Evolutionary conservation across 2,888 invertebrate species (phyloP).

Genomic region (Choreutis nemorana): DNA sequence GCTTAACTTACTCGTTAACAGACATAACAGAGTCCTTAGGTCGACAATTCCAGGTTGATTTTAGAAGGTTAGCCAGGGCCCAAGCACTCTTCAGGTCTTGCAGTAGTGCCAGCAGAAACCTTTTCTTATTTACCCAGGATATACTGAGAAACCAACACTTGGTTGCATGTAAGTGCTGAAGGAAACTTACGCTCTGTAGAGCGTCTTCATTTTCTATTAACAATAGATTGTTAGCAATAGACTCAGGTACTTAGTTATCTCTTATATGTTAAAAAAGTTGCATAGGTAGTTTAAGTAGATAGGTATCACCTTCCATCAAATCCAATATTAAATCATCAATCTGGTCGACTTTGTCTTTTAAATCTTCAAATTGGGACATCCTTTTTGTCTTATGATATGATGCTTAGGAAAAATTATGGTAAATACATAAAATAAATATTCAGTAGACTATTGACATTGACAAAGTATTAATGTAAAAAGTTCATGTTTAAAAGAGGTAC

Average conservation of each 20-base stretch:
- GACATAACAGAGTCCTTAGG: slow-evolving; percentile 47
- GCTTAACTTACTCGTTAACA: slow-evolving; percentile 29
- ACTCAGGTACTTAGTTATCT: neutral
- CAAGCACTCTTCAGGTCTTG: slow-evolving; percentile 35
- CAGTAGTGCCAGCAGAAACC: slow-evolving; percentile 31
- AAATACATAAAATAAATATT: too few relatives aligned
- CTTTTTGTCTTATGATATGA: neutral
- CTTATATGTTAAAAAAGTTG: neutral
- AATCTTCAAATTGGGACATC: slow-evolving; percentile 25
- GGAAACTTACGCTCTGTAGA: slow-evolving; percentile 25
- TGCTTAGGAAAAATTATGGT: too few relatives aligned
- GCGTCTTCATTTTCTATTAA: too few relatives aligned
- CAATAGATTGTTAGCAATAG: neutral
- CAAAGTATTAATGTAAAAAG: neutral
- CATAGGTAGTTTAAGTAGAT: slow-evolving; percentile 1
- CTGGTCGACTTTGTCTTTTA: slow-evolving; percentile 36
- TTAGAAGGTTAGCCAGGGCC: slow-evolving; percentile 42
- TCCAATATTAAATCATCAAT: slow-evolving; percentile 43
- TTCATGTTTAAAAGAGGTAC: too few relatives aligned
- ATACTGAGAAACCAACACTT: slow-evolving; percentile 43
- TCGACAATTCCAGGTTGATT: slow-evolving; percentile 47
- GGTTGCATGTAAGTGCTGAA: slow-evolving; percentile 28
- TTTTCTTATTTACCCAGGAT: slow-evolving; percentile 41
- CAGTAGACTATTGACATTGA: neutral
- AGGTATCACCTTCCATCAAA: slow-evolving; percentile 26